A percentile compares a stretch with the other conserved stretches of the same genome.
Conservation (phyloP, 2,888 invertebrate species). For the Amiota communis region DNA sequence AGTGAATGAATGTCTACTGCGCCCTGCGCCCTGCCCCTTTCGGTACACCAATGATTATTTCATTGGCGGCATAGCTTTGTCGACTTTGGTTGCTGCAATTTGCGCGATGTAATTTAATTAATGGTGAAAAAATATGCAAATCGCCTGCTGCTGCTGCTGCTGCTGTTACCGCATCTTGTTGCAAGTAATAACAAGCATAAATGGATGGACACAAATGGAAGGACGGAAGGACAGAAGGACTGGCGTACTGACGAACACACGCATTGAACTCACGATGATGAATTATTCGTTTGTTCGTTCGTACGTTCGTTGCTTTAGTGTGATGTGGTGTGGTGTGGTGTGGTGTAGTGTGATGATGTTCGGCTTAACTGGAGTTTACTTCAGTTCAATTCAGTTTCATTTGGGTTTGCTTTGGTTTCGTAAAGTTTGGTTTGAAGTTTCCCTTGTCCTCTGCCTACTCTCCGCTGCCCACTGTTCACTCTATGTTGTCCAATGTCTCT, state of each 20-base stretch:
- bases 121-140: constrained; percentile 69
- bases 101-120: constrained; percentile 71
- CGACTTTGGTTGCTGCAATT: constrained; percentile 55
- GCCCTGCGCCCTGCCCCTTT: no score
- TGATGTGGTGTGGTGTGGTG: constrained; percentile 15
- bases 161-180: constrained; percentile 32
- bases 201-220: constrained; percentile 24
- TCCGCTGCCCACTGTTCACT: constrained; percentile 31
- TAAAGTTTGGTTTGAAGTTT: no score
- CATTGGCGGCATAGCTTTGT: not conserved
- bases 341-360: not conserved
- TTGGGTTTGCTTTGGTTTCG: constrained; percentile 26
- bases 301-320: constrained; percentile 1
- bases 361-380: no score
- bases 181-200: constrained; percentile 15
- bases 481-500: no score
- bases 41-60: no score
- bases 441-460: no score
- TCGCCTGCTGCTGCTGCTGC: constrained; percentile 50
- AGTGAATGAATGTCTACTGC: no score
- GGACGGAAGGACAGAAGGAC: not conserved
- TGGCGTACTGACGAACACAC: not conserved
- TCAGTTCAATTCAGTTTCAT: not conserved
- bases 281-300: constrained; percentile 15
- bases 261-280: constrained; percentile 9